These are phyloP conservation scores for Shinisaurus crocodilurus DNA, from an alignment of 2,113 vertebrate species.

Conservation along the genomic window DNA sequence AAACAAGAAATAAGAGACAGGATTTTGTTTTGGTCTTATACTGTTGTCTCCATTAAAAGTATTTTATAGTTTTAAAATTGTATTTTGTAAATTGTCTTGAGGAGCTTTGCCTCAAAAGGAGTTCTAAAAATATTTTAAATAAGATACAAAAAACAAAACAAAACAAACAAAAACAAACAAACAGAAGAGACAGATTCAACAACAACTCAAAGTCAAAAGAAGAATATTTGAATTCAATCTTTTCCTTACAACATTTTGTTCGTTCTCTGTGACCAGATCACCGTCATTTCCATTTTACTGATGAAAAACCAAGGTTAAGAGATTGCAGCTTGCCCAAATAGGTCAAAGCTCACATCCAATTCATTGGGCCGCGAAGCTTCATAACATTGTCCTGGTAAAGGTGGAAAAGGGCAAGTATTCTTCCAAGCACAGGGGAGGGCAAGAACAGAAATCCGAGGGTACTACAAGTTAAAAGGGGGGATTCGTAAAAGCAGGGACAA, in stretches of 20 bases:
- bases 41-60: background rate
- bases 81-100: background rate
- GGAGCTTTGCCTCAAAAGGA: background rate
- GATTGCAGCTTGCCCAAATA: background rate
- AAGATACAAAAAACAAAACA: background rate
- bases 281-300: background rate
- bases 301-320: background rate
- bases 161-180: constrained; percentile 15
- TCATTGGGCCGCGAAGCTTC: background rate
- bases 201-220: constrained; percentile 2
- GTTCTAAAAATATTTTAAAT: background rate
- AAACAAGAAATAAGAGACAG: background rate
- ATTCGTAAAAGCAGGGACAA: background rate
- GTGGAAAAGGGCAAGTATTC: background rate
- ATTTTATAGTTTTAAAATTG: background rate
- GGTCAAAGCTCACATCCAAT: background rate
- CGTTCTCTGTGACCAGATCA: background rate
- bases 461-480: background rate
- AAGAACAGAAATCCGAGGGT: background rate
- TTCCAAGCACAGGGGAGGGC: background rate
- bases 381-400: background rate
- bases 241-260: background rate
- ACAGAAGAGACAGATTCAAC: background rate
- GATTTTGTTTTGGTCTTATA: background rate
- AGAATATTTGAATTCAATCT: background rate